Conservation (phyloP, 1,140 invertebrate genomes). For the Latrodectus geometricus region DNA sequence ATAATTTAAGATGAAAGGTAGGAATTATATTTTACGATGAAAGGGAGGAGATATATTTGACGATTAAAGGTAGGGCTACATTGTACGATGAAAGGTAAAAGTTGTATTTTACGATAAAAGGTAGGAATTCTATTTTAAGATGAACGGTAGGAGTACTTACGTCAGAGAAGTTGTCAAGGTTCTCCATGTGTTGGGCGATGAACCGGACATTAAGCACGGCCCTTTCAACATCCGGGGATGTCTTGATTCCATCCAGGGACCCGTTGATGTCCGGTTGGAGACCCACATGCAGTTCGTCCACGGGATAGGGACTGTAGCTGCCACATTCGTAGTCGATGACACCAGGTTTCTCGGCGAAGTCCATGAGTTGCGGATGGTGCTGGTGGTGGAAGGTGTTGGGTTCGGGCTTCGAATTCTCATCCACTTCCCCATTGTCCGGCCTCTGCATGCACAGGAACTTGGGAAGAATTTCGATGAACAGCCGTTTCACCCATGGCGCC, state of each 20-base stretch:
- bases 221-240: slow-evolving; percentile 88
- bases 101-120: too few relatives aligned
- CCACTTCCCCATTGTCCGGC: slow-evolving; percentile 52
- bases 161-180: slow-evolving; percentile 92
- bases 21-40: too few relatives aligned
- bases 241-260: slow-evolving; percentile 25
- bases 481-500: slow-evolving; percentile 84
- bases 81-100: too few relatives aligned
- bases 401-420: slow-evolving; percentile 9
- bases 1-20: too few relatives aligned
- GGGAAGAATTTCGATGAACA: slow-evolving; percentile 88
- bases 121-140: too few relatives aligned
- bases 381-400: background rate
- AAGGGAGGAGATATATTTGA: too few relatives aligned
- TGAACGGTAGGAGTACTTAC: slow-evolving; percentile 71
- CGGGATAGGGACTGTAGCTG: slow-evolving; percentile 16
- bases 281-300: slow-evolving; percentile 20
- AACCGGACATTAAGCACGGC: slow-evolving; percentile 94
- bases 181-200: slow-evolving; percentile 92
- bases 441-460: slow-evolving; percentile 82
- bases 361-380: slow-evolving; percentile 14
- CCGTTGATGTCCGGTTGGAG: slow-evolving; percentile 30
- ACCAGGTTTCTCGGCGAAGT: slow-evolving; percentile 18
- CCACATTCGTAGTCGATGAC: slow-evolving; percentile 51
- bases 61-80: too few relatives aligned